Conservation (phyloP, 2,797 vertebrate genomes). For the Eleutherodactylus coqui region DNA sequence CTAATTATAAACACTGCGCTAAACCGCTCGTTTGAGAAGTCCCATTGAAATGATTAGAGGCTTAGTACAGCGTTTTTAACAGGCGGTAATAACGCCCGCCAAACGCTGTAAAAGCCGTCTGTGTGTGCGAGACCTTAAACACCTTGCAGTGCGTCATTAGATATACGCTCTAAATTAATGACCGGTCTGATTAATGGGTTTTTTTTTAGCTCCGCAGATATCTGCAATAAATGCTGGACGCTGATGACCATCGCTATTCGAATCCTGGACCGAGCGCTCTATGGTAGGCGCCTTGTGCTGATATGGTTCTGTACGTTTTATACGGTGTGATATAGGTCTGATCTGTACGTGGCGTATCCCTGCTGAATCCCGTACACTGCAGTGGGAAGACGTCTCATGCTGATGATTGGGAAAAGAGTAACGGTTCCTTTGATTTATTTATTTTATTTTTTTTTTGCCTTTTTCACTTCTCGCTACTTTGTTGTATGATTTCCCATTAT, state of each 20-base stretch:
- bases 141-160: not conserved
- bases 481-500: not conserved
- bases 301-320: not conserved
- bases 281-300: constrained; percentile 73
- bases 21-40: too few relatives aligned
- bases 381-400: not conserved
- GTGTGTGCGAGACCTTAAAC: too few relatives aligned
- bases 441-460: too few relatives aligned
- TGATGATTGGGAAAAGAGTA: not conserved
- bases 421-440: too few relatives aligned
- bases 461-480: not conserved
- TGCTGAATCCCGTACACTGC: not conserved
- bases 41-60: too few relatives aligned
- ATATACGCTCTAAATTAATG: not conserved
- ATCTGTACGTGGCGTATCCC: not conserved
- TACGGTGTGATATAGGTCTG: not conserved
- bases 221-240: constrained; percentile 94
- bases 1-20: too few relatives aligned
- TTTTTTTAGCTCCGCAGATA: constrained; percentile 87
- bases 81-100: too few relatives aligned
- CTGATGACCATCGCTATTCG: constrained; percentile 93
- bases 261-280: constrained; percentile 86
- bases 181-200: constrained; percentile 46
- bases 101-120: too few relatives aligned
- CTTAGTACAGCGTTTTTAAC: too few relatives aligned